Base-by-base conservation (phyloP, 2,797 vertebrate species). In the Tiaroga cobitis region DNA sequence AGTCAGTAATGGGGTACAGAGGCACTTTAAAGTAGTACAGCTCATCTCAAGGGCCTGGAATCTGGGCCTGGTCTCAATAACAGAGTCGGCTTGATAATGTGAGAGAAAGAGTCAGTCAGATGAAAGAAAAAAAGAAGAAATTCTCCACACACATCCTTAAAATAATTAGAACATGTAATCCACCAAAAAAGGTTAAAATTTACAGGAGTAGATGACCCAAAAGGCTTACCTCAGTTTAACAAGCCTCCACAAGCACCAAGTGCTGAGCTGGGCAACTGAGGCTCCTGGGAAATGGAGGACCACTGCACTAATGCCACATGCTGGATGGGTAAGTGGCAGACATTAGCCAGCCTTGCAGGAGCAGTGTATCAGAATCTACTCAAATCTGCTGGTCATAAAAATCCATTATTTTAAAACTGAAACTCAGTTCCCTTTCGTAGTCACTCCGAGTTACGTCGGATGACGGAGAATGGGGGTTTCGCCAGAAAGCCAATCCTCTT, bases 81-180 rank as follows among this genome's bases (percentile, higher is more conserved):
- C n/a, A 76, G 72, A 26, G 73, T 82, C 46, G 10, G 67, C 81
- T 72, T 73, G 39, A 51, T 72, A 70, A 84, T 68, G 79, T n/a
- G 67, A 78, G 49, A 75, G 59, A 83, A 32, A 81, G 41, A 83
- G 67, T 80, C 61, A 76, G 65, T 80, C 61, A 76, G 65, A 85
- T 43, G 80, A 61, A 76, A 65, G 39, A 75, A 77, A 87, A 65
- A 61, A 86, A 70, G 67, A 37, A 83, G 32, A 76, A 65, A 26
- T 69, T 85, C 76, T 83, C 80, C 80, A 75, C 43, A 67, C 82
- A 68, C 61, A 89, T 84, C 65, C 85, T 73, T 72, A 82, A 87
- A 89, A 87, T 91, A 90, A 91, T 90, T 90, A 90, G 87, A 77
- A 87, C 88, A 83, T 88, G 73, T 85, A 86, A 85, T 78, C 79